Base-by-base conservation (phyloP, 2,113 vertebrate genomes). In the Sebastes fasciatus region DNA sequence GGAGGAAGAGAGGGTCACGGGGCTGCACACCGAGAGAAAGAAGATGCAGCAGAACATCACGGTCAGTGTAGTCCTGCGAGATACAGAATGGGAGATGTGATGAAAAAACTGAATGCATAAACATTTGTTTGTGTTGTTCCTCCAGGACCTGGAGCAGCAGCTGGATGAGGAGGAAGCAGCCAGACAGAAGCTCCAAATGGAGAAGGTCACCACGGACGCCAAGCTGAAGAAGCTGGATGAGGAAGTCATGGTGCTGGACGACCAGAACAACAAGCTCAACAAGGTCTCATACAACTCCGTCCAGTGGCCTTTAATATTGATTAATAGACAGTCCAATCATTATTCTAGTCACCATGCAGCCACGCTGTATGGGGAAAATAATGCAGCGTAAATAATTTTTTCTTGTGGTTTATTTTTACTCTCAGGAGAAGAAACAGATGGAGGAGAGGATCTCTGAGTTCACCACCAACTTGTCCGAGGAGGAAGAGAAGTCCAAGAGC, bases 1-100 rank as follows among this genome's bases (percentile, higher is more conserved):
- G 71, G 98, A 99, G 74, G 98, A 99, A 79, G 98, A 99, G 86
- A 88, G 97, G 43, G 96, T 96, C 79, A 95, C 95, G 26, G 97
- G 98, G 49, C 91, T 99, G 88, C 95, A 96, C 62, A 63, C 84
- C 0, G 98, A 99, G 70, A 99, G 96, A 91, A 99, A 97, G 90
- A 99, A 99, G 89, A 99, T 99, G 98, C 98, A 98, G 82, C 98
- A 98, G 85, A 99, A 99, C 77, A 99, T 99, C 83, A 96, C 96
- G 90, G 98, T 98, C 86, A 60, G 84, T 88, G 0, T 10, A 64
- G 23, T 34, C 26, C 13, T 61, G 23, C 13, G 6, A 14, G 26
- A 61, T 16, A 40, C 26, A 40, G 26, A 61, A 40, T 61, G 26
- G 14, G 58, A 61, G 58, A 61, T 16, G 58, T 8, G 26, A 57